Percentiles rank a stretch among this genome's conserved stretches.
Evolutionary conservation across 1,140 invertebrate species (phyloP).

Genomic region (Mizuhopecten yessoensis): DNA sequence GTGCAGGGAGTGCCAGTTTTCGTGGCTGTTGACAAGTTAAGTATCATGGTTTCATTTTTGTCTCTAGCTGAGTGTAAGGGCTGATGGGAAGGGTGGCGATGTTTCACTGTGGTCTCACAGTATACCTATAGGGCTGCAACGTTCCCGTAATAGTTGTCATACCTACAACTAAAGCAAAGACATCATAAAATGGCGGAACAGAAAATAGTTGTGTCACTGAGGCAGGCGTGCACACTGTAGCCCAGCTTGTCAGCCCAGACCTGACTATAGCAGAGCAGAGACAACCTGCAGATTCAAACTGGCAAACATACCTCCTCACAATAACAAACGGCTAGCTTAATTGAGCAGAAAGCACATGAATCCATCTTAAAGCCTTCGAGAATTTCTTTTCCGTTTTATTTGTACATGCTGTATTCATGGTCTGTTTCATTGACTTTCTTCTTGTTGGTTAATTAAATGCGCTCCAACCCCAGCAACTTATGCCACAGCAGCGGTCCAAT

Average conservation of each 20-base stretch:
- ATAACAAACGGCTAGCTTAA: constrained; percentile 18
- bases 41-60: background rate
- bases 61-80: background rate
- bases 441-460: background rate
- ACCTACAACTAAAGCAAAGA: background rate
- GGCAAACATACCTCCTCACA: constrained; percentile 13
- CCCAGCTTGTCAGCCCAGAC: background rate
- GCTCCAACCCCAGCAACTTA: constrained; percentile 21
- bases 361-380: constrained; percentile 37
- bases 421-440: constrained; percentile 34
- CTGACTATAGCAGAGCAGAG: background rate
- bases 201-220: background rate
- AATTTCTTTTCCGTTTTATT: constrained; percentile 40
- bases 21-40: too few relatives aligned
- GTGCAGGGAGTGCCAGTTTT: background rate
- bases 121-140: background rate
- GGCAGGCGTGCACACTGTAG: background rate
- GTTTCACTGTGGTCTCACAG: background rate
- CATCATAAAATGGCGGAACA: background rate
- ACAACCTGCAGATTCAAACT: constrained; percentile 37
- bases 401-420: constrained; percentile 31
- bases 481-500: background rate
- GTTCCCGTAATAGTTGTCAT: background rate
- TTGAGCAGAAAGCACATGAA: constrained; percentile 37
- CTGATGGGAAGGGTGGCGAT: background rate